Percentiles rank a stretch among this genome's conserved stretches.
These are phyloP conservation scores for Xiphophorus couchianus DNA, from an alignment of 2,113 vertebrate species.

Conservation along the genomic window DNA sequence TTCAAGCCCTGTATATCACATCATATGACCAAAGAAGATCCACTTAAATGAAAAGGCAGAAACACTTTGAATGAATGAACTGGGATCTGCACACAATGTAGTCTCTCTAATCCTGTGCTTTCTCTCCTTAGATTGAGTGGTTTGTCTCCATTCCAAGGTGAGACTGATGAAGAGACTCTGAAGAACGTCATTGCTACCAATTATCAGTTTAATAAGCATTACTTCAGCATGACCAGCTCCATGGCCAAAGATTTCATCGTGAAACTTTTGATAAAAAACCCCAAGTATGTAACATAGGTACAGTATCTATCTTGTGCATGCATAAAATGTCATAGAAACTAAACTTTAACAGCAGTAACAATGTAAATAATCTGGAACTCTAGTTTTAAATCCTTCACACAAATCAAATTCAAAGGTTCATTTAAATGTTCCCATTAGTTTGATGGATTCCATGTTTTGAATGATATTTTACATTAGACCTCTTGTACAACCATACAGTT, in stretches of 20 bases:
- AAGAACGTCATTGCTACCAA: slow-evolving; percentile 73
- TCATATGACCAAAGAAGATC: too few species aligned
- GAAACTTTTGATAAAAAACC: slow-evolving; percentile 81
- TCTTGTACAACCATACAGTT: too few species aligned
- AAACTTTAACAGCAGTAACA: not conserved
- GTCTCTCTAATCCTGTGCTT: not conserved
- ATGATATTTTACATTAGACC: too few species aligned
- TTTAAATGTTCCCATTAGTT: not conserved
- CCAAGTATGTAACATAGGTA: slow-evolving; percentile 63
- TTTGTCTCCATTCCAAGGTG: slow-evolving; percentile 85
- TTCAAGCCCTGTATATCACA: too few species aligned
- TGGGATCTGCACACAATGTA: not conserved
- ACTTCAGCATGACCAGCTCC: slow-evolving; percentile 77
- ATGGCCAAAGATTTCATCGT: slow-evolving; percentile 85
- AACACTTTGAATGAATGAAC: not conserved
- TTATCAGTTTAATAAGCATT: slow-evolving; percentile 78
- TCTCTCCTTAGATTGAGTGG: slow-evolving; percentile 84
- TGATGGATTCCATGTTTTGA: not conserved
- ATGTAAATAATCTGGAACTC: not conserved
- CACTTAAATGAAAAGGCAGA: too few species aligned
- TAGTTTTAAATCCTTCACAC: too few species aligned
- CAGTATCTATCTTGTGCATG: slow-evolving; percentile 1
- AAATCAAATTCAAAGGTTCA: not conserved
- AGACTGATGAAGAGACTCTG: slow-evolving; percentile 81
- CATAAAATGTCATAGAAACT: too few species aligned